Percentiles rank a stretch among this genome's conserved stretches.
phyloP scores from a whole-genome alignment of 2,797 vertebrate genomes.

The Decapterus maruadsi region DNA sequence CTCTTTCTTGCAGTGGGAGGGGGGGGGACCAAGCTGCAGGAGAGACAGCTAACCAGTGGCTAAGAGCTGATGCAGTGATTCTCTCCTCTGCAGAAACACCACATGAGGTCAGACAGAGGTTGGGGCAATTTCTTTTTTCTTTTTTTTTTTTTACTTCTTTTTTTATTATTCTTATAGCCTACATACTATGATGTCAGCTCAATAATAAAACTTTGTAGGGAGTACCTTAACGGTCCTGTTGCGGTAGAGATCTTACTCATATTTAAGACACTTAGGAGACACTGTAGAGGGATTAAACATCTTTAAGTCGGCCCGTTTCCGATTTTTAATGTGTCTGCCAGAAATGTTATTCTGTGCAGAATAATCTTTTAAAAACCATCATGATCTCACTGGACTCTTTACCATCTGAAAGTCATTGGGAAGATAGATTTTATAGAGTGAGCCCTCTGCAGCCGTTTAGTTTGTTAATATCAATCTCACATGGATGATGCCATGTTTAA shows the following conservation, averaged over 20 bases:
- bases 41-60: background rate
- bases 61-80: background rate
- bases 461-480: background rate
- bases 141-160: no score
- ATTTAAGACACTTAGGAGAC: background rate
- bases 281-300: background rate
- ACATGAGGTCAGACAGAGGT: background rate
- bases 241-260: background rate
- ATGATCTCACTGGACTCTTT: no score
- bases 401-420: background rate
- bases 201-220: background rate
- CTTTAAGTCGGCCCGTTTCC: background rate
- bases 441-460: background rate
- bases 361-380: background rate
- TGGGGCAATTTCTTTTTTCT: background rate
- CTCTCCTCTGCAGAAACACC: background rate
- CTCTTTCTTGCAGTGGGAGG: constrained; percentile 4
- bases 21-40: background rate
- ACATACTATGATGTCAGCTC: background rate
- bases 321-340: background rate
- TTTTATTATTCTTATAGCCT: no score
- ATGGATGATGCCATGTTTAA: background rate
- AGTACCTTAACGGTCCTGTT: background rate
- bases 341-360: background rate
- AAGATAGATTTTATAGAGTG: background rate